phyloP scores from a whole-genome alignment of 2,888 invertebrate species.

The Sepiola atlantica region DNA sequence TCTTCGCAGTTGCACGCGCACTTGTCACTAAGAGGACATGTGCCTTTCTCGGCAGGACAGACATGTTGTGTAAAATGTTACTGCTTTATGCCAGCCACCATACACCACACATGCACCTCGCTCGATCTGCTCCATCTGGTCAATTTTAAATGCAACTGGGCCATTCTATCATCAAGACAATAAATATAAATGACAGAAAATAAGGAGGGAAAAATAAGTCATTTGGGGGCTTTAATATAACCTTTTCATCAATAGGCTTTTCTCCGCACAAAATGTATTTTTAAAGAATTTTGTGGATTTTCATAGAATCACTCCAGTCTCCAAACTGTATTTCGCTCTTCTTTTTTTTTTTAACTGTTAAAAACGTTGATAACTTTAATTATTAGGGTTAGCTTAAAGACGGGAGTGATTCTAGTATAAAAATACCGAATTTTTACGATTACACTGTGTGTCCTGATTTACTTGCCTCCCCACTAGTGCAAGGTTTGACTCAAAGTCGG shows the following conservation, averaged over 20 bases:
- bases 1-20: background rate
- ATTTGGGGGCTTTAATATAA: background rate
- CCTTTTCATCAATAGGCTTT: background rate
- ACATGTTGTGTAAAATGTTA: slow-evolving; percentile 1
- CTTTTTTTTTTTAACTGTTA: too few species aligned
- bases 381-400: too few species aligned
- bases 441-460: too few species aligned
- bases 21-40: background rate
- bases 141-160: background rate
- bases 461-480: too few species aligned
- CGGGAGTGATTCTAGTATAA: too few species aligned
- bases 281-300: background rate
- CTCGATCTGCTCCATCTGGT: slow-evolving; percentile 16
- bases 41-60: background rate
- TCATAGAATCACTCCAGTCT: too few species aligned
- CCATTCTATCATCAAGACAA: background rate
- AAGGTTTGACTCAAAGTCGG: too few species aligned
- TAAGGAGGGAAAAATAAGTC: background rate
- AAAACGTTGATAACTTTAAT: too few species aligned
- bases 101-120: background rate
- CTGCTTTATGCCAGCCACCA: slow-evolving; percentile 21
- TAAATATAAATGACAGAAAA: background rate
- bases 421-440: too few species aligned
- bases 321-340: too few species aligned
- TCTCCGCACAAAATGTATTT: background rate